Percentiles rank a stretch among this genome's conserved stretches.
phyloP scores from a whole-genome alignment of 2,888 invertebrate species.

The Drosophila mimica region DNA sequence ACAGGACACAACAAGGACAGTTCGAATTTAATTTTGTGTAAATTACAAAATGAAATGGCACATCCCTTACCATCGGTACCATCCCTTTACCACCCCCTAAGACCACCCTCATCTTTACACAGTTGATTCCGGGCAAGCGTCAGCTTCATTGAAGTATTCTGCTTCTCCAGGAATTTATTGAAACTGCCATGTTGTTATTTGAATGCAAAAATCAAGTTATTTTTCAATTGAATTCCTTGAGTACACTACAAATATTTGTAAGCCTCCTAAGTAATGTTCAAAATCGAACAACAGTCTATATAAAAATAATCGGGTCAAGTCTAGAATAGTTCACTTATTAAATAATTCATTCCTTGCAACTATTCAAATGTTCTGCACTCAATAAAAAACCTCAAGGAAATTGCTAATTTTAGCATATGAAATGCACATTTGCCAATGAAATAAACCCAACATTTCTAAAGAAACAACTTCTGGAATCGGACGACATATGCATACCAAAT shows the following conservation, averaged over 20 bases:
- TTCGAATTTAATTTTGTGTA: constrained; percentile 80
- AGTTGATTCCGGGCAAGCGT: constrained; percentile 19
- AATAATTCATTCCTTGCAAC: background rate
- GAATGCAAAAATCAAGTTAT: constrained; percentile 25
- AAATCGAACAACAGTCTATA: background rate
- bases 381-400: background rate
- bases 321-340: background rate
- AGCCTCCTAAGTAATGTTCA: background rate
- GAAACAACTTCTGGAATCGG: background rate
- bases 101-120: constrained; percentile 12
- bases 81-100: background rate
- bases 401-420: constrained; percentile 20
- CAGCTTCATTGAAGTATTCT: constrained; percentile 6
- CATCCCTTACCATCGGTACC: background rate
- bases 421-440: constrained; percentile 32
- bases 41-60: constrained; percentile 67
- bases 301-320: background rate
- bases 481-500: constrained; percentile 53
- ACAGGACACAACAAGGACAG: constrained; percentile 56
- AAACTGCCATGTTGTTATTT: constrained; percentile 42
- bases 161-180: constrained; percentile 40
- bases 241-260: background rate
- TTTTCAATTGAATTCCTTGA: background rate
- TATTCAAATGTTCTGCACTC: background rate
- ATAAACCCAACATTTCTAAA: constrained; percentile 22